Percentiles rank a stretch among this genome's conserved stretches.
Conservation (phyloP, 1,140 invertebrate genomes). For the Homarus americanus region DNA sequence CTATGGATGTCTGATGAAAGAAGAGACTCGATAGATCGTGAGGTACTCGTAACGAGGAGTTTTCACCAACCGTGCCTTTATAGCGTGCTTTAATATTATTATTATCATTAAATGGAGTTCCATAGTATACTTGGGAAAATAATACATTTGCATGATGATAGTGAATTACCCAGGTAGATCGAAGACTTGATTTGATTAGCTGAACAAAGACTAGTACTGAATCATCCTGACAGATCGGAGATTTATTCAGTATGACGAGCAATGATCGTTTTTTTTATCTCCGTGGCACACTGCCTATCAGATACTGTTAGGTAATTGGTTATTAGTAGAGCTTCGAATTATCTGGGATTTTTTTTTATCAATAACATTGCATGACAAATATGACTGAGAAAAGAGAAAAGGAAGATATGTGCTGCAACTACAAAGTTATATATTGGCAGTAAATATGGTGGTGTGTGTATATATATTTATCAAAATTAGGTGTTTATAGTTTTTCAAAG, state of each 20-base stretch:
- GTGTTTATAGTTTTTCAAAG: too few species aligned
- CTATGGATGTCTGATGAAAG: slow-evolving; percentile 52
- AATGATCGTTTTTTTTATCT: too few species aligned
- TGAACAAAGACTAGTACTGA: not conserved
- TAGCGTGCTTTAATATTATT: not conserved
- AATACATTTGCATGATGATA: not conserved
- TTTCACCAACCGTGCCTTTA: not conserved
- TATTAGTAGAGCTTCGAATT: not conserved
- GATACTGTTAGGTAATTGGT: not conserved
- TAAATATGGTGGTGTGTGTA: not conserved
- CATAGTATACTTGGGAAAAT: slow-evolving; percentile 1
- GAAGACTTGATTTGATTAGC: not conserved
- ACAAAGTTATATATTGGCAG: not conserved
- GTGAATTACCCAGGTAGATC: not conserved
- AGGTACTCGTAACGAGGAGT: slow-evolving; percentile 33
- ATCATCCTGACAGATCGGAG: too few species aligned
- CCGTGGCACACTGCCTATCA: too few species aligned
- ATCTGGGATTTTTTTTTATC: not conserved
- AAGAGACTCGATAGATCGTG: slow-evolving; percentile 51
- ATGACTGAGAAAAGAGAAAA: not conserved
- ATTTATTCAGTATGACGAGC: too few species aligned
- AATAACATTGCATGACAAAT: not conserved
- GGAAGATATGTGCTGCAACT: not conserved
- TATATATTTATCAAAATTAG: too few species aligned
- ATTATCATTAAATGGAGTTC: not conserved